These are phyloP conservation scores for Indicator indicator DNA, from an alignment of 2,113 vertebrate genomes.

Conservation along the genomic window DNA sequence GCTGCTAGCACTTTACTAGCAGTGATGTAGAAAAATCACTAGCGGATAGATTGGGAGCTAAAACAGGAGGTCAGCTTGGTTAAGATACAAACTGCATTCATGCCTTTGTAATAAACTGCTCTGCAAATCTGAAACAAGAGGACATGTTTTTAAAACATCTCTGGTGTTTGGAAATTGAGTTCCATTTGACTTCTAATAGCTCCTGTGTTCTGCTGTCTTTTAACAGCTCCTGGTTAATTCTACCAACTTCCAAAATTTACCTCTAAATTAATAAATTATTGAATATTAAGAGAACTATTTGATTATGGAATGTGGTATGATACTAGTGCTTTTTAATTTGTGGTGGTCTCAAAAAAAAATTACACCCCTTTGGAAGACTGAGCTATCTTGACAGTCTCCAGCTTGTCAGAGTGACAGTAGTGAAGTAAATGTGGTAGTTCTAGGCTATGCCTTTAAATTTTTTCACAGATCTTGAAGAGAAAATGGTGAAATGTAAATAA, in stretches of 20 bases:
- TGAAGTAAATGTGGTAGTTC: not conserved
- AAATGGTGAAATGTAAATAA: too few relatives aligned
- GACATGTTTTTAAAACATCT: not conserved
- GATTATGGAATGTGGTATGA: not conserved
- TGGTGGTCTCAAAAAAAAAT: not conserved
- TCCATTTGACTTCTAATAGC: not conserved
- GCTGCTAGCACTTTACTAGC: constrained; percentile 31
- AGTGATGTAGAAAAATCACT: constrained; percentile 53
- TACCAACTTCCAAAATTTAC: not conserved
- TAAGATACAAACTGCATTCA: constrained; percentile 7
- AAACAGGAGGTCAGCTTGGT: constrained; percentile 8
- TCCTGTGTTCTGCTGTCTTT: not conserved
- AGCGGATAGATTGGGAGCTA: not conserved
- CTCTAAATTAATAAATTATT: not conserved
- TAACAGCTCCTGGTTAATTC: not conserved
- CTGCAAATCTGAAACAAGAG: constrained; percentile 9
- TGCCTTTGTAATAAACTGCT: not conserved
- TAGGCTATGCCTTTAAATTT: too few relatives aligned
- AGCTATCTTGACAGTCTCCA: not conserved
- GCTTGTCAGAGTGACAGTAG: not conserved
- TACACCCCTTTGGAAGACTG: not conserved
- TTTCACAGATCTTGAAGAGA: too few relatives aligned
- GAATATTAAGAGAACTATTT: not conserved
- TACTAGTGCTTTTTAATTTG: not conserved
- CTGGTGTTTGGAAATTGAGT: not conserved